These are phyloP conservation scores for Dromiciops gliroides DNA, from an alignment of 2,113 vertebrate genomes.

Conservation along the genomic window DNA sequence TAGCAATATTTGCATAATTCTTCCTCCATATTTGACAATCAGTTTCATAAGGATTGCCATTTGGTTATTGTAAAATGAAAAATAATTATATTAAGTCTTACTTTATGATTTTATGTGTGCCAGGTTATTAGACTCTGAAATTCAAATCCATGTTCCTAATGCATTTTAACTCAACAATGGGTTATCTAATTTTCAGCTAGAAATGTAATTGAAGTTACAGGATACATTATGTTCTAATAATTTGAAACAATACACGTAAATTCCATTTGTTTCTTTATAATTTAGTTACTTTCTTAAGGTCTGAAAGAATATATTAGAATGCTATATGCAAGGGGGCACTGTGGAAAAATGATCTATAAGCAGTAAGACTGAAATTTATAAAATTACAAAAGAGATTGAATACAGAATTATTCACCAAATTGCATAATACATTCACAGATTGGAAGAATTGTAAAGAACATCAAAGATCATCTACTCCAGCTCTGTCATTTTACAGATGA, in stretches of 20 bases:
- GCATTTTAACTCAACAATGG: background rate
- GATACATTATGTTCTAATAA: background rate
- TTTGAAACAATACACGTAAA: conserved; percentile 3
- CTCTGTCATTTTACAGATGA: background rate
- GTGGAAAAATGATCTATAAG: background rate
- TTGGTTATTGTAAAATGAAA: background rate
- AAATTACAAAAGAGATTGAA: background rate
- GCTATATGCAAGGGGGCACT: background rate
- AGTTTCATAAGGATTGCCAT: background rate
- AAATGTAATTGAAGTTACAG: conserved; percentile 19
- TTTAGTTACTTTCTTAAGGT: background rate
- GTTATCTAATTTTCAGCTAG: background rate
- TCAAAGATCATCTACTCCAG: background rate
- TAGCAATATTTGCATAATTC: background rate
- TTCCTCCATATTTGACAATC: background rate
- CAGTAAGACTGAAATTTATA: background rate
- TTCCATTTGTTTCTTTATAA: conserved; percentile 13
- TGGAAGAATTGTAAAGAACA: background rate
- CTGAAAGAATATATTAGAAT: background rate
- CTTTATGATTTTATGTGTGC: background rate
- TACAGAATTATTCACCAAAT: conserved; percentile 8
- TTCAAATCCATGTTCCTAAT: background rate
- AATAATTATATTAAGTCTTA: background rate
- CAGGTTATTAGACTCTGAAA: background rate
- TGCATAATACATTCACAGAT: background rate